Evolutionary conservation across 2,113 vertebrate genomes (phyloP), one percentile per base, ranked within the genome.

Genomic region (Crotalus helleri): DNA sequence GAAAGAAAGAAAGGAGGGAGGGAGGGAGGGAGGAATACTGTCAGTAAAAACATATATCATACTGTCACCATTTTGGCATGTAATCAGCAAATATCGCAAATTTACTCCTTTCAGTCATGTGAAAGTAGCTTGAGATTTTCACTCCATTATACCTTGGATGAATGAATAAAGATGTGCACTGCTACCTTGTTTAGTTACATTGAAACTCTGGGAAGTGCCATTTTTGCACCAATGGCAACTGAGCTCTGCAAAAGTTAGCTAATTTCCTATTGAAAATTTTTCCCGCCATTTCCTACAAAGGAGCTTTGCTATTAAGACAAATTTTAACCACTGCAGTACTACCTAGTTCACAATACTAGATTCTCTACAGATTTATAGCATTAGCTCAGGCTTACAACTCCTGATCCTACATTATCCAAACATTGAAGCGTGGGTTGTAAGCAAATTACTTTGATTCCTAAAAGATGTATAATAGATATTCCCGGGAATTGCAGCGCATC

Each of bases 101-200:
- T 7, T 24, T 44, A 33, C 24, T 92, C 51, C 69, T 89, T 69
- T 89, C 87, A 89, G 39, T 39, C 64, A 85, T 53, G 46, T 81
- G 44, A 93, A 89, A 85, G 39, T 59, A 61, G 39, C 85, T 13
- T 26, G 33, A 89, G 54, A 90, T 74, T 90, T 90, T 81, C 3
- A 11, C 87, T 90, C 88, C 26, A 90, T 59, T 85, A 89, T 19
- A 90, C 44, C 69, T 69, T 49, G 39, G 33, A 90, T 69, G 89
- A 90, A 92, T 92, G 92, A 85, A 92, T 53, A 89, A 92, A 89
- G 92, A 85, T 85, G 39, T 92, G 88, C 53, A 85, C 44, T 23
- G 11, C 29, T 92, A 55, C 88, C 29, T 85, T 90, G 69, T 92
- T 90, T 92, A 59, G 85, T 39, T 54, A 92, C 39, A 92, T 26